These are phyloP conservation scores for Cyclina sinensis DNA, from an alignment of 1,140 invertebrate species.

Conservation along the genomic window DNA sequence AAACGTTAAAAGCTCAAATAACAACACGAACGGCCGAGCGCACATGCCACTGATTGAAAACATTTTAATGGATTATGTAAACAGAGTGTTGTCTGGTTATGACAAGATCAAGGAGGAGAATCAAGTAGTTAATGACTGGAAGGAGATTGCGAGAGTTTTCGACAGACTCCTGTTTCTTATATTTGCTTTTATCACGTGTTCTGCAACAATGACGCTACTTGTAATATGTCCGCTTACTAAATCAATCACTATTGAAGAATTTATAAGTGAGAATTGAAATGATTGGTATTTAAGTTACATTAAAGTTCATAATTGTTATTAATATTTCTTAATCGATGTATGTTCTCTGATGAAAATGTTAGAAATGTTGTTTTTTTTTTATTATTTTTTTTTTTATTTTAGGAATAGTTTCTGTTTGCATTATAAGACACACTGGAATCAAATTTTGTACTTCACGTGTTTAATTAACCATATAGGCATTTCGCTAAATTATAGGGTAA, in stretches of 20 bases:
- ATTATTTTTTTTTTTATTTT: too few species aligned
- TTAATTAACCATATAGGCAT: too few species aligned
- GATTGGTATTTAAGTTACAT: too few species aligned
- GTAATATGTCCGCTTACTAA: slow-evolving; percentile 82
- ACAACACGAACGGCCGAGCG: not conserved
- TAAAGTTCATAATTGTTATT: too few species aligned
- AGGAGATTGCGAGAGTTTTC: slow-evolving; percentile 80
- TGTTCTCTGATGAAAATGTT: too few species aligned
- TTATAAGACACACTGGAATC: too few species aligned
- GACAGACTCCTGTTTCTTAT: slow-evolving; percentile 80
- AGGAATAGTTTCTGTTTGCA: too few species aligned
- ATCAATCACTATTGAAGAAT: slow-evolving; percentile 57
- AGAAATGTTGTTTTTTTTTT: too few species aligned
- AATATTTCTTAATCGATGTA: too few species aligned
- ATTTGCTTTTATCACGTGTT: slow-evolving; percentile 75
- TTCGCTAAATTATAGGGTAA: too few species aligned
- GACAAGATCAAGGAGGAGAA: slow-evolving; percentile 74
- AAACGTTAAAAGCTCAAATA: not conserved
- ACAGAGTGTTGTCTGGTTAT: slow-evolving; percentile 75
- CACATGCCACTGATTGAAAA: slow-evolving; percentile 70
- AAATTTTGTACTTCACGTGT: too few species aligned
- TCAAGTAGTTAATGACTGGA: slow-evolving; percentile 79
- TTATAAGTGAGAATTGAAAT: not conserved
- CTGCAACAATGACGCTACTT: slow-evolving; percentile 77
- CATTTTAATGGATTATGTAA: slow-evolving; percentile 79